Conservation (phyloP, 2,888 invertebrate genomes). For the Drosophila mimetica region DNA sequence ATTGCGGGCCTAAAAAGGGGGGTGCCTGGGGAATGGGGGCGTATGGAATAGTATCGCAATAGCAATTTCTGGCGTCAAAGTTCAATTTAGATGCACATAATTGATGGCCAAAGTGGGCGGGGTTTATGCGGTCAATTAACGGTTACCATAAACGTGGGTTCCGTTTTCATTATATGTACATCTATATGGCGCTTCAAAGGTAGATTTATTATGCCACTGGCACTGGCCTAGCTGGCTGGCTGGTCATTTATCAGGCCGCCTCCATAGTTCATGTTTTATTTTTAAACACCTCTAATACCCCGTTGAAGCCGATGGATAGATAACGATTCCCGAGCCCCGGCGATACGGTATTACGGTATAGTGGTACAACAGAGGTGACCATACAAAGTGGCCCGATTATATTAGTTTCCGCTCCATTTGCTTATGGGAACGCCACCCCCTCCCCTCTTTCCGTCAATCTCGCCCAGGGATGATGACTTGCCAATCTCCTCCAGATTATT, state of each 20-base stretch:
- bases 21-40: background rate
- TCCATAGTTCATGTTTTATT: constrained; percentile 65
- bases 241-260: constrained; percentile 61
- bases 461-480: constrained; percentile 25
- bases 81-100: constrained; percentile 67
- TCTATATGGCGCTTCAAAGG: constrained; percentile 48
- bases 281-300: constrained; percentile 61
- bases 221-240: constrained; percentile 11
- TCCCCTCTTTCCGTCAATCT: background rate
- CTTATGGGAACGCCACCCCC: constrained; percentile 10
- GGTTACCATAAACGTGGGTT: constrained; percentile 32
- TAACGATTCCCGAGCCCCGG: constrained; percentile 6
- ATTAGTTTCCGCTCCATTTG: constrained; percentile 36
- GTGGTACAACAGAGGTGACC: constrained; percentile 3
- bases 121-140: constrained; percentile 34
- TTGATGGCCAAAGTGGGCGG: constrained; percentile 56
- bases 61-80: constrained; percentile 58
- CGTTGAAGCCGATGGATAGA: constrained; percentile 28
- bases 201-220: constrained; percentile 43
- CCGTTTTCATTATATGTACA: constrained; percentile 20
- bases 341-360: background rate
- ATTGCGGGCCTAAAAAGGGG: constrained; percentile 3
- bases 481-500: constrained; percentile 29
- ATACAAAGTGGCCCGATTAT: constrained; percentile 36
- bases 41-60: constrained; percentile 4